A percentile compares a stretch with the other conserved stretches of the same genome.
Conservation (phyloP, 2,797 vertebrate species). For the Chelon labrosus region DNA sequence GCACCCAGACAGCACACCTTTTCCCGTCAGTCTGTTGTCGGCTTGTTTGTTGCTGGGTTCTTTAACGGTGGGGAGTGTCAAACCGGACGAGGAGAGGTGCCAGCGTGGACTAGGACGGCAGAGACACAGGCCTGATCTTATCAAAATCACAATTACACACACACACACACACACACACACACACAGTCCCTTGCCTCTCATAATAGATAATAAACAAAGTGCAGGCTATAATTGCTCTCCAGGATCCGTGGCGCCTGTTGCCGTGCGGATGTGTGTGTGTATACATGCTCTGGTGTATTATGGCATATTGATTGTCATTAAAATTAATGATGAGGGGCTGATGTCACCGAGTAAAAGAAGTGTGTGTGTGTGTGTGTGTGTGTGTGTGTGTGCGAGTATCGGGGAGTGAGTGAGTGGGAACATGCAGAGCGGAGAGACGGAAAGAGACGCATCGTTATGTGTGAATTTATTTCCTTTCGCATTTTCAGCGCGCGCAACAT, state of each 20-base stretch:
- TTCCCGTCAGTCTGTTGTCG: conserved; percentile 12
- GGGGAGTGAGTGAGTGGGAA: conserved; percentile 3
- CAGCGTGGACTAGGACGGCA: conserved; percentile 9
- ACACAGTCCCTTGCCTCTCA: conserved; percentile 58
- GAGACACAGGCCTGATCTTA: conserved; percentile 44
- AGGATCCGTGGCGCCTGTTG: conserved; percentile 77
- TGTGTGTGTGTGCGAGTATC: neutral
- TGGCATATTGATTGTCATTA: conserved; percentile 77
- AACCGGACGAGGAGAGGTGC: conserved; percentile 45
- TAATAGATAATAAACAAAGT: conserved; percentile 79
- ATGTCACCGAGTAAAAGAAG: conserved; percentile 72
- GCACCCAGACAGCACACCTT: neutral
- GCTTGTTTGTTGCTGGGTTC: conserved; percentile 22
- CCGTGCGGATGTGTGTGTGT: conserved; percentile 32
- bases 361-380: conserved; percentile 18
- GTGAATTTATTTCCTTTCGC: conserved; percentile 11
- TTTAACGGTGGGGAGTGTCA: conserved; percentile 34
- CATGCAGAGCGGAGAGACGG: neutral
- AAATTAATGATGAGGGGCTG: conserved; percentile 83
- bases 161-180: conserved; percentile 35
- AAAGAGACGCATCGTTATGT: conserved; percentile 8
- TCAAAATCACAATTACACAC: conserved; percentile 31
- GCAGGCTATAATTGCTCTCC: conserved; percentile 75
- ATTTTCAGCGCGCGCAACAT: no score
- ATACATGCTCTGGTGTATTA: conserved; percentile 57